phyloP scores from a whole-genome alignment of 2,797 vertebrate genomes.

The Ambastaia sidthimunki region DNA sequence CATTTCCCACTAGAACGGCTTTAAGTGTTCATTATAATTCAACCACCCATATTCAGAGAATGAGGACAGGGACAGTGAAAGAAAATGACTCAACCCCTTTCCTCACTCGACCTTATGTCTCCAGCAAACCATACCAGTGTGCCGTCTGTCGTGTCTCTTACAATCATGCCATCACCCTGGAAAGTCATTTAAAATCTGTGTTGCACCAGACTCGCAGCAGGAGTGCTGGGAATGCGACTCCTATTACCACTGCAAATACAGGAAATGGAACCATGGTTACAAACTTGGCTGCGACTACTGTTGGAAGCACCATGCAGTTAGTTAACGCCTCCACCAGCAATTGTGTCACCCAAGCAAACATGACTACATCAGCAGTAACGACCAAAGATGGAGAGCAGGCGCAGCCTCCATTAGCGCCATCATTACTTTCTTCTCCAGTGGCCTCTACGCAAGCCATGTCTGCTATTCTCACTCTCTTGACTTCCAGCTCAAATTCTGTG shows the following conservation, averaged over 20 bases:
- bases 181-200: slow-evolving; percentile 89
- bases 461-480: slow-evolving; percentile 82
- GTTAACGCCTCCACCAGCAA: slow-evolving; percentile 68
- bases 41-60: slow-evolving; percentile 87
- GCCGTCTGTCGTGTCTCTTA: slow-evolving; percentile 90
- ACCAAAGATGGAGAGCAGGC: slow-evolving; percentile 77
- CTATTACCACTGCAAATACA: slow-evolving; percentile 63
- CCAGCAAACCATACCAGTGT: slow-evolving; percentile 92
- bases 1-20: slow-evolving; percentile 87
- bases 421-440: slow-evolving; percentile 80
- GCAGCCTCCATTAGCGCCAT: slow-evolving; percentile 72
- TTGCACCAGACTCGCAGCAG: slow-evolving; percentile 90
- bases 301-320: slow-evolving; percentile 67
- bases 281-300: slow-evolving; percentile 67
- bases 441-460: slow-evolving; percentile 82
- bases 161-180: slow-evolving; percentile 91
- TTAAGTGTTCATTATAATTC: slow-evolving; percentile 91
- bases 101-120: slow-evolving; percentile 75
- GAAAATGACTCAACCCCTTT: slow-evolving; percentile 67
- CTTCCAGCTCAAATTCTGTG: slow-evolving; percentile 76
- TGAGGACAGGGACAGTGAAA: slow-evolving; percentile 81
- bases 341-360: slow-evolving; percentile 69
- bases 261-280: slow-evolving; percentile 59
- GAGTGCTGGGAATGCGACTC: slow-evolving; percentile 77
- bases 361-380: slow-evolving; percentile 67